A percentile compares a stretch with the other conserved stretches of the same genome.
Evolutionary conservation across 2,113 vertebrate genomes (phyloP).

Genomic region (Scomber japonicus): DNA sequence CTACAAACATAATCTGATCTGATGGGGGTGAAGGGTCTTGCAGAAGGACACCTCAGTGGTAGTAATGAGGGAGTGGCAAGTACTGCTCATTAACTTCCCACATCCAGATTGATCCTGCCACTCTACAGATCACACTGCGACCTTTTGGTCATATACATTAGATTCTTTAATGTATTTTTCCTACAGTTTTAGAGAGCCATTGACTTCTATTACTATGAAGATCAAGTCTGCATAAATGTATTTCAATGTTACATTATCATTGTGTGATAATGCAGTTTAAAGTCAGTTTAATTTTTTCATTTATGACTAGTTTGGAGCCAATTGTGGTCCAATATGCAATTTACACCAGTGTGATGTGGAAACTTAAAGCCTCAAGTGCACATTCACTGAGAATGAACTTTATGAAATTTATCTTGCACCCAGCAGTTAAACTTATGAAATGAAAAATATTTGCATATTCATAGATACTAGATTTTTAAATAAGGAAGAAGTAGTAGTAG

Average conservation of each 20-base stretch:
- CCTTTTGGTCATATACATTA: slow-evolving; percentile 2
- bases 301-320: no score
- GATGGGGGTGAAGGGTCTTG: neutral
- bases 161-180: slow-evolving; percentile 12
- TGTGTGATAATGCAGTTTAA: slow-evolving; percentile 5
- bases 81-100: neutral
- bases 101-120: neutral
- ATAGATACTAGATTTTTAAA: no score
- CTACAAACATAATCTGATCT: neutral
- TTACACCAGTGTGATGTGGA: no score
- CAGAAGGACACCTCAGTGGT: neutral
- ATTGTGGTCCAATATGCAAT: no score
- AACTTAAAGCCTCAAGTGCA: no score
- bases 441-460: no score
- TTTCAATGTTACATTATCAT: neutral
- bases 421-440: no score
- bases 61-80: neutral
- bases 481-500: no score
- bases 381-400: no score
- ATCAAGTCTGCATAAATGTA: slow-evolving; percentile 19
- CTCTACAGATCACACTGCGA: neutral
- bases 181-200: slow-evolving; percentile 8
- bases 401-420: no score
- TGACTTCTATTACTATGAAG: slow-evolving; percentile 21
- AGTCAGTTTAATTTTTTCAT: neutral